Evolutionary conservation across 2,888 invertebrate genomes (phyloP), one percentile per base, ranked within the genome.

Genomic region (Pseudanteris insignis): DNA sequence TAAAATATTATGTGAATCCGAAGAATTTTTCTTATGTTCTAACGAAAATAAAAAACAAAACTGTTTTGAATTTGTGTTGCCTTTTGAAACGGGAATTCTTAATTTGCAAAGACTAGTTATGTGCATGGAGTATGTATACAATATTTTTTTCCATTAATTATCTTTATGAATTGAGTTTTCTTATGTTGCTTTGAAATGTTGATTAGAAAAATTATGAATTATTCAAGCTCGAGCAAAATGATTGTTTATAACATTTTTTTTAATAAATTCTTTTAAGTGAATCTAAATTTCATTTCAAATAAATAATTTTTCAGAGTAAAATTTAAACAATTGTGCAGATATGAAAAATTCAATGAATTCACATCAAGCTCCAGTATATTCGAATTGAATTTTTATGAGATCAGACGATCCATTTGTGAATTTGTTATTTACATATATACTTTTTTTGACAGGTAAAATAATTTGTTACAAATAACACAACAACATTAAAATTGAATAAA

Each of bases 311-410:
- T 3, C 18, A 59, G 58, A 6, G 8, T 40, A 18, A 51, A 51
- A 51, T 4, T 59, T 1, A 51, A 59, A 18, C 38, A 59, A 34
- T 12, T 59, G 7, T 51, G 58, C 8, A 11, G 58, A 46, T 59
- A 51, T 25, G 58, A 59, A 41, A 51, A 51, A 12, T 46, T 59
- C 28, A 59, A 59, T 30, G 51, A 59, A 41, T 59, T 36, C 15
- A 40, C 46, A 30, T 59, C 51, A 7, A 40, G 24, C 25, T 28
- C 58, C 7, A 59, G 51, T 13, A 36, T 33, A 10, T 59, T 44
- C 9, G 51, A 59, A 9, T 34, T 51, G 4, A 38, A 59, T 36
- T 59, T 51, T 36, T 36, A 46, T 36, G 34, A 46, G 18, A 46
- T 51, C 5, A 15, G 58, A 41, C 33, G 21, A 36, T 51, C 51